Base-by-base conservation (phyloP, 2,888 invertebrate genomes). In the Dryococelus australis region DNA sequence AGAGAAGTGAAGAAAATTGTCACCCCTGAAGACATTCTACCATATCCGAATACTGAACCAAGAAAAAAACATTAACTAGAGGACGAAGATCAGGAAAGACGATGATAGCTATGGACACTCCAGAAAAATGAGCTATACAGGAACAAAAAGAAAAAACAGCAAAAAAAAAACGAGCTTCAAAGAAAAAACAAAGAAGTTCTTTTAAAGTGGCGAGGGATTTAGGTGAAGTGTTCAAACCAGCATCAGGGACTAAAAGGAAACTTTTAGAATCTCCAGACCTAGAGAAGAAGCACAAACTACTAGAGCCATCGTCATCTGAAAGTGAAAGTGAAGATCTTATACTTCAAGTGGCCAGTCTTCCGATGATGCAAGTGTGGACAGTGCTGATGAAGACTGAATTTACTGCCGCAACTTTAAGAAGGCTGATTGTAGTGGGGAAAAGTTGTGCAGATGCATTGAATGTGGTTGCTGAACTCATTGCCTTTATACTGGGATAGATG, bases 401-500 rank as follows among this genome's bases (percentile, higher is more conserved):
- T 85, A 85, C 79, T 87, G 87, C 79, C 26, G 65, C 78, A 85
- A 84, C 43, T 87, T 53, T n/a, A 87, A 87, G 43, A 43, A 47
- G 51, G 85, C 85, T 51, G 84, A 87, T 65, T 51, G 24, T 12
- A 87, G 87, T 87, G 87, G 87, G n/a, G 84, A 87, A 47, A 87
- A 87, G 53, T 84, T 85, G 87, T 87, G 85, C 84, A 87, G 53
- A 79, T 87, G 87, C 85, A 78, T 65, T 78, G 27, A 43, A 80
- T 87, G 87, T 53, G n/a, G n/a, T n/a, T n/a, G n/a, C n/a, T n/a
- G n/a, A n/a, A n/a, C n/a, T n/a, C n/a, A n/a, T n/a, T n/a, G 53
- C 78, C 87, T 87, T 27, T 87, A 53, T 43, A 78, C 85, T 43
- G 85, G 85, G 35, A 43, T 43, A 85, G 85, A 85, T n/a, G n/a